Conservation (phyloP, 2,797 vertebrate species). For the Sparus aurata region DNA sequence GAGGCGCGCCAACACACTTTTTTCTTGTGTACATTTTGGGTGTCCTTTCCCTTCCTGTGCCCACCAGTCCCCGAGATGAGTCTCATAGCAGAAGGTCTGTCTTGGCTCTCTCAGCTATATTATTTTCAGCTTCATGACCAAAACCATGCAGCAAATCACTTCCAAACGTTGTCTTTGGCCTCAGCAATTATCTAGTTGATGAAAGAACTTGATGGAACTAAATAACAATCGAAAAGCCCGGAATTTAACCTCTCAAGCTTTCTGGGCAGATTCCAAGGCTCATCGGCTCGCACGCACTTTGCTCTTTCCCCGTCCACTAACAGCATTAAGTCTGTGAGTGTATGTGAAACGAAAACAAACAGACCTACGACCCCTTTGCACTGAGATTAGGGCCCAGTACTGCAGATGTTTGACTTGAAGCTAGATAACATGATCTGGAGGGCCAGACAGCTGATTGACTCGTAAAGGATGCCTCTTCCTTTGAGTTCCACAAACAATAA, state of each 20-base stretch:
- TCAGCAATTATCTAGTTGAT: conserved; percentile 16
- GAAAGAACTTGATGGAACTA: conserved; percentile 11
- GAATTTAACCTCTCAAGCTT: conserved; percentile 17
- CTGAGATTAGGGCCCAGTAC: neutral
- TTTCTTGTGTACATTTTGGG: conserved; percentile 10
- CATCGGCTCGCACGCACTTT: neutral
- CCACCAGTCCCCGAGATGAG: conserved; percentile 26
- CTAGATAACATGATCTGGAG: conserved; percentile 20
- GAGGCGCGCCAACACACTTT: neutral
- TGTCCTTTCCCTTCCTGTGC: conserved; percentile 2
- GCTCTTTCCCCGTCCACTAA: conserved; percentile 3
- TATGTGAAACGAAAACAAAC: conserved; percentile 1
- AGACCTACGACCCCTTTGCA: neutral
- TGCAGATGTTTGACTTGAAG: conserved; percentile 8
- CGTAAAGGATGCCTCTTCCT: conserved; percentile 31
- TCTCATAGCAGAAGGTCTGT: conserved; percentile 46
- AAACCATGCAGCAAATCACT: conserved; percentile 20
- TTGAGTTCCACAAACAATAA: conserved; percentile 50
- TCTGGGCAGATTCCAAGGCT: conserved; percentile 23
- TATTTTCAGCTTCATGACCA: conserved; percentile 41
- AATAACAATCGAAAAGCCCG: conserved; percentile 7
- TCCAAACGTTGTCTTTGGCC: conserved; percentile 42
- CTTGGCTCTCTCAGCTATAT: conserved; percentile 34
- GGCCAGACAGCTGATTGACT: conserved; percentile 5
- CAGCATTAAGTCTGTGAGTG: neutral